A percentile compares a stretch with the other conserved stretches of the same genome.
Conservation (phyloP, 2,888 invertebrate genomes). For the Synanthedon vespiformis region DNA sequence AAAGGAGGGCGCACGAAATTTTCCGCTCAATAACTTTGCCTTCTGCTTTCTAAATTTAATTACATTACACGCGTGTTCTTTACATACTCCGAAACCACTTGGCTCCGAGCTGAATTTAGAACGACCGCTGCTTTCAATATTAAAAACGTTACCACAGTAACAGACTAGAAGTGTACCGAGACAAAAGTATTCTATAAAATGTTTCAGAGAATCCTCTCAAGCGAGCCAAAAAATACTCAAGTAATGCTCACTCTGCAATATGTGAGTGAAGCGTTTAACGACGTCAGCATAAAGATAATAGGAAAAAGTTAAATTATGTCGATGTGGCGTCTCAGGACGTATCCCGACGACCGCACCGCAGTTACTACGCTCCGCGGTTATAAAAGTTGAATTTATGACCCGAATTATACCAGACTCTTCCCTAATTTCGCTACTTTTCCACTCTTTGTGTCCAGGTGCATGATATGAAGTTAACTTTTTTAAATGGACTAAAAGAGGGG, state of each 20-base stretch:
- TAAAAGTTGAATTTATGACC: conserved; percentile 66
- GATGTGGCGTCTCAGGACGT: conserved; percentile 44
- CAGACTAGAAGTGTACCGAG: neutral
- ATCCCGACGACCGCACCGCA: conserved; percentile 21
- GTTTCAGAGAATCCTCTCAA: neutral
- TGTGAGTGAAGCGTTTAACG: conserved; percentile 52
- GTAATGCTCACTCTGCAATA: conserved; percentile 44
- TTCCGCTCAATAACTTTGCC: conserved; percentile 21
- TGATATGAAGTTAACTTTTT: conserved; percentile 48
- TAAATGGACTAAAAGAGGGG: conserved; percentile 35
- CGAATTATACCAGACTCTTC: conserved; percentile 59
- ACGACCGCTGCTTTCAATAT: no score
- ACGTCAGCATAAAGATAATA: conserved; percentile 67
- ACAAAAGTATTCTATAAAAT: neutral
- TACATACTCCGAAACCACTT: neutral
- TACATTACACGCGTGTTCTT: conserved; percentile 8
- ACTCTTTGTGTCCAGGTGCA: conserved; percentile 53
- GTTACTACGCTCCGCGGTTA: conserved; percentile 37
- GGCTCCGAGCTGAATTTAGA: neutral
- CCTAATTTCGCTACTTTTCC: conserved; percentile 48
- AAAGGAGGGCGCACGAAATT: conserved; percentile 17
- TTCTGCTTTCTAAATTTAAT: conserved; percentile 9
- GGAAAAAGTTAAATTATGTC: conserved; percentile 70
- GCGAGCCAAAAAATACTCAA: conserved; percentile 5
- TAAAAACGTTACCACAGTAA: no score